Conservation (phyloP, 1,140 invertebrate genomes). For the Macrotrachela quadricornifera region DNA sequence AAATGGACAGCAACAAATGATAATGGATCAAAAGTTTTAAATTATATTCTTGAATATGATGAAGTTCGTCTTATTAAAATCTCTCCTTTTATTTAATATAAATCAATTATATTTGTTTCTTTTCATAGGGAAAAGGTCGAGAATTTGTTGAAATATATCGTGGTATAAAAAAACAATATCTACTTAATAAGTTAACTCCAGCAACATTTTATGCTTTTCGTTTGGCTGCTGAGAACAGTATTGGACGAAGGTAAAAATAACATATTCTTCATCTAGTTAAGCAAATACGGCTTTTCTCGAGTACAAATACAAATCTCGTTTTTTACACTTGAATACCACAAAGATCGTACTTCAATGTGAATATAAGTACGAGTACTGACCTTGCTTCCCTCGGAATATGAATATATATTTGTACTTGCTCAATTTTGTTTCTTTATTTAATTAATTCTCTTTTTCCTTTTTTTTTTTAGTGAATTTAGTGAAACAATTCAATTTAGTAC, state of each 20-base stretch:
- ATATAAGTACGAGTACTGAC: too few relatives aligned
- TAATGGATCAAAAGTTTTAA: slow-evolving; percentile 51
- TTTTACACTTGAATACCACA: too few relatives aligned
- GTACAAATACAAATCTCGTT: too few relatives aligned
- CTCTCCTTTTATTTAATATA: not conserved
- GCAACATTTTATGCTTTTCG: slow-evolving; percentile 56
- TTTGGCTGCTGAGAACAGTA: slow-evolving; percentile 54
- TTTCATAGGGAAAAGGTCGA: slow-evolving; percentile 12
- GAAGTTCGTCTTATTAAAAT: slow-evolving; percentile 28
- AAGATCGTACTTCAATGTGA: too few relatives aligned
- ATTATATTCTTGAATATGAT: slow-evolving; percentile 57
- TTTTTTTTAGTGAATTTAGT: slow-evolving; percentile 41
- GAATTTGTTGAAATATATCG: slow-evolving; percentile 46
- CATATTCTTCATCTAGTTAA: too few relatives aligned
- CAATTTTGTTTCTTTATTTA: too few relatives aligned
- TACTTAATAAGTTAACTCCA: slow-evolving; percentile 44
- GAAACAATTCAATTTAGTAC: slow-evolving; percentile 40
- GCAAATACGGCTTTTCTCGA: too few relatives aligned
- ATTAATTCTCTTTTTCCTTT: too few relatives aligned
- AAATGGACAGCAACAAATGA: slow-evolving; percentile 40
- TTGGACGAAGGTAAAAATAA: slow-evolving; percentile 31
- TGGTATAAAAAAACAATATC: slow-evolving; percentile 45
- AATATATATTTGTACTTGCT: too few relatives aligned
- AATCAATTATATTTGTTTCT: not conserved
- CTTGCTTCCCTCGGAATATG: too few relatives aligned